These are phyloP conservation scores for Cephus sareptanus DNA, from an alignment of 2,888 invertebrate genomes.

Conservation along the genomic window DNA sequence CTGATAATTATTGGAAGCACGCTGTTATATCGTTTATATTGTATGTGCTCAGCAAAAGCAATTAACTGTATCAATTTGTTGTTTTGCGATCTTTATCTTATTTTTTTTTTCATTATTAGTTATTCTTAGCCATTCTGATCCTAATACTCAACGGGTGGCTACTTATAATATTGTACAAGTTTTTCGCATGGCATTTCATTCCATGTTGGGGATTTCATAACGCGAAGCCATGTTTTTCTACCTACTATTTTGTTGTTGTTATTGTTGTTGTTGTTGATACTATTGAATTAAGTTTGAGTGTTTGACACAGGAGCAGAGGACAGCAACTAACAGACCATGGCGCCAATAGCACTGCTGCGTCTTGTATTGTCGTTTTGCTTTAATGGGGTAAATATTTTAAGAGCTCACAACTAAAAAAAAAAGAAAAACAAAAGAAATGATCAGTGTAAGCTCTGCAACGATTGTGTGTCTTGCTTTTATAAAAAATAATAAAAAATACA, in stretches of 20 bases:
- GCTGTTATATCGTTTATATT: not conserved
- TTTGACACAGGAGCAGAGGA: slow-evolving; percentile 64
- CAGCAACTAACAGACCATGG: slow-evolving; percentile 64
- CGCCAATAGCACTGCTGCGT: slow-evolving; percentile 63
- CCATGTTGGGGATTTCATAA: slow-evolving; percentile 7
- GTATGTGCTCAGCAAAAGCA: slow-evolving; percentile 30
- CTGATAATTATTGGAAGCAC: not conserved
- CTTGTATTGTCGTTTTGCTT: slow-evolving; percentile 65
- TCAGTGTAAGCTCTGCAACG: not conserved
- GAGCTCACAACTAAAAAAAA: slow-evolving; percentile 34
- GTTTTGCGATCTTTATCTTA: slow-evolving; percentile 45
- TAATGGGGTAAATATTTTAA: slow-evolving; percentile 64
- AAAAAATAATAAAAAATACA: not conserved
- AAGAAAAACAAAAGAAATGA: slow-evolving; percentile 18
- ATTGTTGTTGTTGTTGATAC: not conserved
- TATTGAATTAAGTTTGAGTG: slow-evolving; percentile 56
- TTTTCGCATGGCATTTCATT: not conserved
- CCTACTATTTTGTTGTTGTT: not conserved
- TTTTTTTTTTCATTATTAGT: slow-evolving; percentile 32
- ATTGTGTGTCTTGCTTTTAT: not conserved
- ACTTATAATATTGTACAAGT: too few species aligned
- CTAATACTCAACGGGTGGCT: slow-evolving; percentile 17
- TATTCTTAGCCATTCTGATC: slow-evolving; percentile 4
- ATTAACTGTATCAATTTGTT: slow-evolving; percentile 45
- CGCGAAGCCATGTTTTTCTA: not conserved